Evolutionary conservation across 92 coral and sea anemone species (phyloP), one percentile per base, ranked within the genome.

Genomic region (Porites lobata): DNA sequence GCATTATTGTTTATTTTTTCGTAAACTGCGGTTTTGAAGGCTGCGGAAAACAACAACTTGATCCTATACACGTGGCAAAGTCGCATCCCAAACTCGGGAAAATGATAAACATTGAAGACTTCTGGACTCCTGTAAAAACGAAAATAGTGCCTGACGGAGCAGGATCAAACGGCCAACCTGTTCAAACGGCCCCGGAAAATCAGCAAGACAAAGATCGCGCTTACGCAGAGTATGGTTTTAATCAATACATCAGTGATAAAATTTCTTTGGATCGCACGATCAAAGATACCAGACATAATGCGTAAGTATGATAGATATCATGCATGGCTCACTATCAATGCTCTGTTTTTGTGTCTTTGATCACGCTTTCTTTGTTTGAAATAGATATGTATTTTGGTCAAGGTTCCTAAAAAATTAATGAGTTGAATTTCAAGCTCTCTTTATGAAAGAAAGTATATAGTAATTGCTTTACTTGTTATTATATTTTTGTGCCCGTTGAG

Each of bases 191-290:
- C 19, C 81, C 96, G 2, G 86, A 88, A 18, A 98, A 96, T 17
- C 89, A 91, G 38, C 22, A 77, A n/a, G 87, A 90, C 82, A 96
- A 93, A 77, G 90, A 92, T 5, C 85, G 81, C 38, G 87, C 99
- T 10, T 98, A 98, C 64, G 50, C 89, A 0, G 98, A 94, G 57
- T 98, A 94, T 76, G 99, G 99, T 18, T 98, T 98, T 72, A 98
- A 98, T 86, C 99, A 98, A 59, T 91, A 86, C 67, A 86, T 96
- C 77, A 98, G 99, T 77, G 99, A 98, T 83, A 90, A 94, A 79
- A 96, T 98, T 22, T 95, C 99, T 8, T 84, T 96, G 80, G 91
- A 94, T 50, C 90, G 99, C 29, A 76, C 96, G 13, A 18, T 98
- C 32, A 91, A 84, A 20, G 99, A 98, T 54, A 98, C 99, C 19